Evolutionary conservation across 2,888 invertebrate species (phyloP), one percentile per base, ranked within the genome.

Genomic region (Argyresthia albistria): DNA sequence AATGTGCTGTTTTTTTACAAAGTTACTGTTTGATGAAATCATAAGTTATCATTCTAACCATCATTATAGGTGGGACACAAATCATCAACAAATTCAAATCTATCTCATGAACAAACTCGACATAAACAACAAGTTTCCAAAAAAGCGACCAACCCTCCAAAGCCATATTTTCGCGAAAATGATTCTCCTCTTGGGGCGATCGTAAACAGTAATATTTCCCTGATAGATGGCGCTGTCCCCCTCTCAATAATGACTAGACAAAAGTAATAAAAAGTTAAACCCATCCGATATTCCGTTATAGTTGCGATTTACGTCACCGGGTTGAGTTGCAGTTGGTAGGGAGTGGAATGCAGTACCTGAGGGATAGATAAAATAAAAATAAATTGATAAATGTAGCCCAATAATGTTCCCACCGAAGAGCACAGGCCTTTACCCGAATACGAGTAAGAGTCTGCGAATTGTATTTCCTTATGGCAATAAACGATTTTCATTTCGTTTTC

Each of bases 211-310:
- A 59, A 62, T 65, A 66, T 64, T 62, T 56, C 50, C 45, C 61
- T 63, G 66, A 67, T 67, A 62, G 63, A 67, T 62, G 63, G 61
- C 59, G 50, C 50, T 50, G 49, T 53, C 60, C 56, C 53, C 55
- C 58, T 57, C 52, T 58, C 60, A 60, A 54, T 65, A 68, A 67
- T 67, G 64, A 68, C 71, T 68, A 66, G 67, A 65, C 64, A 63
- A 59, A 61, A 54, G 70, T 68, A 73, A 75, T 79, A 78, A 78
- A 76, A 79, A 74, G 66, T 66, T 68, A 64, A 69, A 69, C 73
- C 73, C 74, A 71, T 77, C 76, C 76, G 70, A 61, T 57, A 56
- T 63, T 60, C 58, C 60, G 61, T 61, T 65, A 64, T 61, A 58
- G 61, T 55, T 55, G 53, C 58, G 61, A 67, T 68, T 68, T 68